phyloP scores from a whole-genome alignment of 35 echinoderm and acorn worm genomes.

The Amphiura filiformis region DNA sequence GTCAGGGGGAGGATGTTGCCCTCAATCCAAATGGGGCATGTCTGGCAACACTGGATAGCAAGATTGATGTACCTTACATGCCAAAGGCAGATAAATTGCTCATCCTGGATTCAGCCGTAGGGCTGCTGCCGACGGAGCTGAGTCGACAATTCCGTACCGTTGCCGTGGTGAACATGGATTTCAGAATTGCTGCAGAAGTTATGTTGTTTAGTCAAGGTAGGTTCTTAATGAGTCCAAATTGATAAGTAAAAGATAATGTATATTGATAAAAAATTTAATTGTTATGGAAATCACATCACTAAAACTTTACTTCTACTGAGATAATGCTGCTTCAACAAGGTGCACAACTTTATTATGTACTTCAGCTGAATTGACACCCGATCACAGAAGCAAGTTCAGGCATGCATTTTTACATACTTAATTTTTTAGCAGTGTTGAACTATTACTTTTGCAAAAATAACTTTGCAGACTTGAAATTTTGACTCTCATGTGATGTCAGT shows the following conservation, averaged over 20 bases:
- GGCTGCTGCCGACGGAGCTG: conserved; percentile 60
- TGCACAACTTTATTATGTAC: too few relatives aligned
- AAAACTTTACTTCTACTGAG: too few relatives aligned
- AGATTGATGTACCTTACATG: conserved; percentile 49
- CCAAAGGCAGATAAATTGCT: conserved; percentile 42
- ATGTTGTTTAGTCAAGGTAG: conserved; percentile 87
- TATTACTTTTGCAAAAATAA: too few relatives aligned
- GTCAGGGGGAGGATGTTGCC: conserved; percentile 75
- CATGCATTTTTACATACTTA: too few relatives aligned
- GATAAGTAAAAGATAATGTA: neutral
- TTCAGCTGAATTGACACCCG: too few relatives aligned
- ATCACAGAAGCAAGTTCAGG: too few relatives aligned
- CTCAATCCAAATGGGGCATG: conserved; percentile 71
- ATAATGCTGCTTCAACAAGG: too few relatives aligned
- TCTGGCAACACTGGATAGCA: conserved; percentile 78
- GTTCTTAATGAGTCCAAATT: neutral
- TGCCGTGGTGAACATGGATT: conserved; percentile 65
- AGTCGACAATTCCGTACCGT: conserved; percentile 59
- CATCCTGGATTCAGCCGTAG: conserved; percentile 68
- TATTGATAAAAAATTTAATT: neutral
- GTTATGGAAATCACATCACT: neutral
- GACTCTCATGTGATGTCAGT: too few relatives aligned
- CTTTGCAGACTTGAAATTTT: too few relatives aligned
- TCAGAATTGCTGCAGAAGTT: conserved; percentile 70
- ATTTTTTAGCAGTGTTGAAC: too few relatives aligned